Evolutionary conservation across 2,113 vertebrate species (phyloP), one percentile per base, ranked within the genome.

Genomic region (Stigmatopora argus): DNA sequence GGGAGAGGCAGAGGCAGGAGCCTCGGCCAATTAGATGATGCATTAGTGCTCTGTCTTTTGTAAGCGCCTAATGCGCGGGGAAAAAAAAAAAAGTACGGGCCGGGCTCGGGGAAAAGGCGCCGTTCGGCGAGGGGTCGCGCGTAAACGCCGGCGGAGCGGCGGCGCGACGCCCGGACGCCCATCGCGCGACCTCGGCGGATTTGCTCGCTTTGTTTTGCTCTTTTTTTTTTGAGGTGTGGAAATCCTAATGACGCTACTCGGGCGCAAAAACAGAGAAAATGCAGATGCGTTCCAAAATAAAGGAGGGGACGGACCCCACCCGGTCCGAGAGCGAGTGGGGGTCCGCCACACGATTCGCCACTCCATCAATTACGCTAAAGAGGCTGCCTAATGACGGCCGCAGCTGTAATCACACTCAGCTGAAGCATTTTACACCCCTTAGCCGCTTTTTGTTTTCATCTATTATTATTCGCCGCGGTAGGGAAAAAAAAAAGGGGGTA

Each of bases 1-100:
- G 95, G 26, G 96, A 97, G 89, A 98, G 94, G 95, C 95, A 96
- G 94, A 98, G 96, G 95, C 96, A 91, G 95, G 95, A 96, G 95
- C 94, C 94, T 98, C 93, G 94, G 93, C 96, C 95, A 98, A 98
- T 98, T 98, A 98, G 94, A 98, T 98, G 96, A 98, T 98, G 96
- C 96, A 98, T 98, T 98, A 98, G 96, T 93, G 96, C 94, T 95
- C 95, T 97, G 90, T 97, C 95, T 96, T 88, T 96, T 98, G 94
- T 96, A 96, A 97, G 96, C 95, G 96, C 95, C 95, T 98, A 97
- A 98, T 98, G 95, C 97, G 95, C 94, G 94, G 96, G 94, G 95
- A 94, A 31, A 31, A 31, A 31, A 31, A 31, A 31, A 31, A 31
- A 95, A 95, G 96, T 94, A 95, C 93, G 94, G 93, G 87, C 78